Conservation (phyloP, 2,113 vertebrate species). For the Lepus timidus region DNA sequence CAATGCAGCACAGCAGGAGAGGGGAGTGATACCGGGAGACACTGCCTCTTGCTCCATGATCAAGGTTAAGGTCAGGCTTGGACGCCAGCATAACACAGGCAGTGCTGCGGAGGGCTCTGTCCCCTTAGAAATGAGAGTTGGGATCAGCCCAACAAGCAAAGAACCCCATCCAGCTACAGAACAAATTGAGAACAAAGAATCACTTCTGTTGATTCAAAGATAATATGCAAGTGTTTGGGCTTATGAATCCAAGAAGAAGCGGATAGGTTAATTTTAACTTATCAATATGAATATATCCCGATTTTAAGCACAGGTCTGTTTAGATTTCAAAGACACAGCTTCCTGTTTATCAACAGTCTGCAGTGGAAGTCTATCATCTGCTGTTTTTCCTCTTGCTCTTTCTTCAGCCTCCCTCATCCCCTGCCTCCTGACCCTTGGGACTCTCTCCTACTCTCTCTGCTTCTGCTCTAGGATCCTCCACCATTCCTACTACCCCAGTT, state of each 20-base stretch:
- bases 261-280: slow-evolving; percentile 4
- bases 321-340: background rate
- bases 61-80: background rate
- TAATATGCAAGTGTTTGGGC: background rate
- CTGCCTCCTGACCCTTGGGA: background rate
- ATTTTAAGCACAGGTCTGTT: slow-evolving; percentile 54
- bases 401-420: background rate
- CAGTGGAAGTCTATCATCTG: background rate
- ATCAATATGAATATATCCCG: background rate
- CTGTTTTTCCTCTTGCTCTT: background rate
- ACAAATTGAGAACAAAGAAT: background rate
- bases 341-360: background rate
- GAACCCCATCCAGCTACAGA: background rate
- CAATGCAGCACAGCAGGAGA: background rate
- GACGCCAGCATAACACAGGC: background rate
- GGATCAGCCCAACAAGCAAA: background rate
- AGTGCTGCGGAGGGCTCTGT: background rate
- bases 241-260: slow-evolving; percentile 24
- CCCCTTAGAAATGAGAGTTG: background rate
- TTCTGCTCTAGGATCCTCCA: background rate
- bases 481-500: background rate
- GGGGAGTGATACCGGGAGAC: background rate
- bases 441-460: background rate
- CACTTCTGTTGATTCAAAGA: slow-evolving; percentile 17
- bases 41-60: background rate